Conservation (phyloP, 2,888 invertebrate genomes). For the Hirtodrosophila histrioides region DNA sequence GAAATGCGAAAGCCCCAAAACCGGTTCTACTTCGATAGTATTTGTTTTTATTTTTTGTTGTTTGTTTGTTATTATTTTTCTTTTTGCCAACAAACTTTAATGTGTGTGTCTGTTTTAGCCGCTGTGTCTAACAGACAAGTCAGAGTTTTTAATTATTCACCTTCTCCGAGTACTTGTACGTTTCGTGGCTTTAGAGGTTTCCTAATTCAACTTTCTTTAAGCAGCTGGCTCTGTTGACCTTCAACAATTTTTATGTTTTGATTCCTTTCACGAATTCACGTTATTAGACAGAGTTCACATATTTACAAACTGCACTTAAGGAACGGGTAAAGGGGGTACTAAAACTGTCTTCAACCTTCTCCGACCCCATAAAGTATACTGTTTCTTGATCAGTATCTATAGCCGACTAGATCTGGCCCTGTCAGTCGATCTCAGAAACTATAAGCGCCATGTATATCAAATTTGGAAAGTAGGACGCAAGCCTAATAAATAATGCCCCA, state of each 20-base stretch:
- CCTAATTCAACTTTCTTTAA: slow-evolving; percentile 17
- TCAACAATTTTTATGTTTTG: slow-evolving; percentile 2
- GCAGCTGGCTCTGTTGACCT: slow-evolving; percentile 17
- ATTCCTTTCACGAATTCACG: slow-evolving; percentile 8
- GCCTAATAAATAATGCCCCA: too few species aligned
- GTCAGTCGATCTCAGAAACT: too few species aligned
- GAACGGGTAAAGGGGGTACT: too few species aligned
- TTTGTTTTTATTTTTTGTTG: slow-evolving; percentile 16
- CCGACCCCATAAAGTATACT: too few species aligned
- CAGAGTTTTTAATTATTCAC: slow-evolving; percentile 14
- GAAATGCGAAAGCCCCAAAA: slow-evolving; percentile 58
- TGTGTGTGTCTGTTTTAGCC: slow-evolving; percentile 5
- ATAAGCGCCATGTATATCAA: too few species aligned
- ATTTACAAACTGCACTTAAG: too few species aligned
- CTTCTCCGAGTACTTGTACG: slow-evolving; percentile 7
- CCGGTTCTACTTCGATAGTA: slow-evolving; percentile 42
- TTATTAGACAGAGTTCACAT: not conserved
- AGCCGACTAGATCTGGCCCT: too few species aligned
- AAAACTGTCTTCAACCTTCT: too few species aligned
- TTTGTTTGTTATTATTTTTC: slow-evolving; percentile 1
- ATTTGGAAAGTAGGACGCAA: too few species aligned
- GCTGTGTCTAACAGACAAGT: slow-evolving; percentile 13
- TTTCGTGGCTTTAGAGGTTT: slow-evolving; percentile 30
- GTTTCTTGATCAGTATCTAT: too few species aligned
- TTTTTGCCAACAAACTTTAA: slow-evolving; percentile 2